A percentile compares a stretch with the other conserved stretches of the same genome.
phyloP scores from a whole-genome alignment of 2,113 vertebrate genomes.

The Anhinga rufa region DNA sequence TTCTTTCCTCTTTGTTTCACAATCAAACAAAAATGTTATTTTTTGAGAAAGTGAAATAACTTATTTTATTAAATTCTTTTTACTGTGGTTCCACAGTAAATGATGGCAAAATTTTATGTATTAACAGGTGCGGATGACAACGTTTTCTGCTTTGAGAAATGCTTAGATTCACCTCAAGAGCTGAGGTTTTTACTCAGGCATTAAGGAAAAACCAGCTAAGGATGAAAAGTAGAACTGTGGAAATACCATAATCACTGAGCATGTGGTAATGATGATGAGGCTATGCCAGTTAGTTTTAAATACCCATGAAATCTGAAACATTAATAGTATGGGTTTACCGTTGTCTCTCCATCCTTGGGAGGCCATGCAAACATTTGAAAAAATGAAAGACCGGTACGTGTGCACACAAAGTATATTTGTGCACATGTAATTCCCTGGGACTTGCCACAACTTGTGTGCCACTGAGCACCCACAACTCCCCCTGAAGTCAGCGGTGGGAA shows the following conservation, averaged over 20 bases:
- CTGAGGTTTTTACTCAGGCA: not conserved
- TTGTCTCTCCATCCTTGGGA: not conserved
- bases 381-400: not conserved
- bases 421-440: no score
- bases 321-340: not conserved
- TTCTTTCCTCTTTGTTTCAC: constrained; percentile 49
- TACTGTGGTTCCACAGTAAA: not conserved
- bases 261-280: not conserved
- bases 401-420: not conserved
- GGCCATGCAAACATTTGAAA: not conserved
- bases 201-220: not conserved
- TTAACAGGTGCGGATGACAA: not conserved
- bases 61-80: constrained; percentile 30
- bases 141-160: not conserved
- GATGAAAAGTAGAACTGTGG: not conserved
- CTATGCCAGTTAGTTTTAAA: not conserved
- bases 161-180: not conserved
- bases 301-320: not conserved
- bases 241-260: not conserved
- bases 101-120: not conserved
- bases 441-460: not conserved
- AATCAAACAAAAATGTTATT: constrained; percentile 71
- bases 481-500: not conserved
- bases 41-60: constrained; percentile 66
- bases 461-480: not conserved